A percentile compares a stretch with the other conserved stretches of the same genome.
phyloP scores from a whole-genome alignment of 2,888 invertebrate genomes.

The Tipula confusa region DNA sequence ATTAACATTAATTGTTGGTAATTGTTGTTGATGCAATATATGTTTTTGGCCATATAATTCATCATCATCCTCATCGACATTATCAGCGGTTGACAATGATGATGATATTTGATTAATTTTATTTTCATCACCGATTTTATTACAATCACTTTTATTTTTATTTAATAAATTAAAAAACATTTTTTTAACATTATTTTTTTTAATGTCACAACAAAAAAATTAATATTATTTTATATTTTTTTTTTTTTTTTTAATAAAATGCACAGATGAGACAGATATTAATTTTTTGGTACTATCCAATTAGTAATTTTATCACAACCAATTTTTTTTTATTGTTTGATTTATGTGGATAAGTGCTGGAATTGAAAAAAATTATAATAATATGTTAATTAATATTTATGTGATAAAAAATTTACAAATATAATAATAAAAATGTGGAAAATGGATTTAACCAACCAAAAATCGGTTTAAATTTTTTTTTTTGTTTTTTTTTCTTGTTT shows the following conservation, averaged over 20 bases:
- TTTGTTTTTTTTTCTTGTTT: no score
- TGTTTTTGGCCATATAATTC: background rate
- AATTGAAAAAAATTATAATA: background rate
- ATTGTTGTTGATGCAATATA: background rate
- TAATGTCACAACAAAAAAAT: background rate
- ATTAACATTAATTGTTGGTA: background rate
- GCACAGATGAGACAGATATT: background rate
- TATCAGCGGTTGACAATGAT: background rate
- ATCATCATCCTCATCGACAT: background rate
- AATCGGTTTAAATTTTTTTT: no score
- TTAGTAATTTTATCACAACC: background rate
- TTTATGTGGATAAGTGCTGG: background rate
- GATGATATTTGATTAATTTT: background rate
- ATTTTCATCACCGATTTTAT: background rate
- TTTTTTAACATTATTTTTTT: constrained; percentile 16
- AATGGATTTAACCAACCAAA: no score
- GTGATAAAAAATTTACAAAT: no score
- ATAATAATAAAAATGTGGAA: no score
- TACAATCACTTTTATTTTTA: background rate
- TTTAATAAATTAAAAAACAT: constrained; percentile 14
- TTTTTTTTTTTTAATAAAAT: no score
- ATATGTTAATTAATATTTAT: background rate
- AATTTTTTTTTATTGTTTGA: background rate
- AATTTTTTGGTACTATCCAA: background rate
- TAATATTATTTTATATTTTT: background rate